Evolutionary conservation across 1,140 invertebrate genomes (phyloP), one percentile per base, ranked within the genome.

Genomic region (Drosophila tani): DNA sequence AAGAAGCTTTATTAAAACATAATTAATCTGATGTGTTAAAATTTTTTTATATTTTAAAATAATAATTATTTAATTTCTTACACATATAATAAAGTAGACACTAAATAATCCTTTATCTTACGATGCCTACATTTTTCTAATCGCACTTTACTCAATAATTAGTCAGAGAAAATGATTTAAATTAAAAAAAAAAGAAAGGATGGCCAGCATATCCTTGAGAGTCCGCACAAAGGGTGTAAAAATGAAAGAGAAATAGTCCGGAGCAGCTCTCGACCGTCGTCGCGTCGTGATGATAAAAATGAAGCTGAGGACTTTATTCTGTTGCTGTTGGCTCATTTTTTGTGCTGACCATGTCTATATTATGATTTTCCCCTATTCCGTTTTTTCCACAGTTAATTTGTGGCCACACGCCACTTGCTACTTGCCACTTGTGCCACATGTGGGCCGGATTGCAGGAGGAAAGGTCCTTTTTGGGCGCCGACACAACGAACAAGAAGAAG

Each of bases 341-440:
- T 88, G 29, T 88, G 84, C 84, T 88, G 84, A 88, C 84, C 77
- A 84, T 75, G 81, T 84, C 84, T 84, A 78, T 90, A 84, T 87
- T 88, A 88, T 90, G 84, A 79, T 81, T 71, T 77, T 59, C 35
- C 55, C 29, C 32, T 53, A 27, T 41, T 65, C 64, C 50, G 9
- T 47, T 64, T 82, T 63, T 43, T 53, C 68, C 46, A 50, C 66
- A 90, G 81, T 88, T 88, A 88, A 90, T 88, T 88, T 88, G 84
- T 65, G 76, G 73, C 58, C 68, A 67, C 80, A 73, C 81, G 81
- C 81, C 81, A 82, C 55, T 74, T 63, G 58, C 41, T 40, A 67
- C 75, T 75, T 76, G 67, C 63, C 60, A 76, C 75, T 60, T 46
- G 38, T 27, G 46, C 56, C 81, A 83, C 81, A 83, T 83, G 81